These are phyloP conservation scores for Arion vulgaris DNA, from an alignment of 1,140 invertebrate genomes.

Conservation along the genomic window DNA sequence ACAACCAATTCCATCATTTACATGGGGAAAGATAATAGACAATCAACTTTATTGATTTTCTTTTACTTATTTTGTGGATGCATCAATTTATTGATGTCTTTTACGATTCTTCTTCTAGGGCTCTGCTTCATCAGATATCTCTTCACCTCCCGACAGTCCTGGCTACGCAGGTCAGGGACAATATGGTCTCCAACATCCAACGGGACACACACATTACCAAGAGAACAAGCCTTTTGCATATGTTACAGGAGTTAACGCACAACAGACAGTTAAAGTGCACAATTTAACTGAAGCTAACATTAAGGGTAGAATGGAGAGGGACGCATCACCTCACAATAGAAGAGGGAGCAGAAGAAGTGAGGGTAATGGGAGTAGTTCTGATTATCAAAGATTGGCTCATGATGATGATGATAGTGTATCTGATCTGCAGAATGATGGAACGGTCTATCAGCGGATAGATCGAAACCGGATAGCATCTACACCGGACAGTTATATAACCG, in stretches of 20 bases:
- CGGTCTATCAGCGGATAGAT: constrained; percentile 18
- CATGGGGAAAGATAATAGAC: no score
- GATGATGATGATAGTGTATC: neutral
- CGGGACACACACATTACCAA: neutral
- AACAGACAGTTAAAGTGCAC: neutral
- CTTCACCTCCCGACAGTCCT: constrained; percentile 6
- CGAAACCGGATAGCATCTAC: neutral
- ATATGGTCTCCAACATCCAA: neutral
- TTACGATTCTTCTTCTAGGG: neutral
- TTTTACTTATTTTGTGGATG: no score
- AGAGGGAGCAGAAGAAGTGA: neutral
- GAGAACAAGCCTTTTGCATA: constrained; percentile 24
- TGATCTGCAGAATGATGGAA: neutral
- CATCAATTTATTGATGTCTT: no score
- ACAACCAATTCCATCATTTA: no score
- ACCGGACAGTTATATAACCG: neutral
- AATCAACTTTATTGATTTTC: no score
- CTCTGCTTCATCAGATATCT: neutral
- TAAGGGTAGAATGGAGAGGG: neutral
- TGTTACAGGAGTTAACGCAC: neutral
- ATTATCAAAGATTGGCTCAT: neutral
- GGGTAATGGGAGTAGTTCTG: neutral
- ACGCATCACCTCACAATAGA: constrained; percentile 13
- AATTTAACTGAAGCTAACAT: neutral
- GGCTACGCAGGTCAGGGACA: neutral